These are phyloP conservation scores for Rosalia funebris DNA, from an alignment of 2,888 invertebrate genomes.

Conservation along the genomic window DNA sequence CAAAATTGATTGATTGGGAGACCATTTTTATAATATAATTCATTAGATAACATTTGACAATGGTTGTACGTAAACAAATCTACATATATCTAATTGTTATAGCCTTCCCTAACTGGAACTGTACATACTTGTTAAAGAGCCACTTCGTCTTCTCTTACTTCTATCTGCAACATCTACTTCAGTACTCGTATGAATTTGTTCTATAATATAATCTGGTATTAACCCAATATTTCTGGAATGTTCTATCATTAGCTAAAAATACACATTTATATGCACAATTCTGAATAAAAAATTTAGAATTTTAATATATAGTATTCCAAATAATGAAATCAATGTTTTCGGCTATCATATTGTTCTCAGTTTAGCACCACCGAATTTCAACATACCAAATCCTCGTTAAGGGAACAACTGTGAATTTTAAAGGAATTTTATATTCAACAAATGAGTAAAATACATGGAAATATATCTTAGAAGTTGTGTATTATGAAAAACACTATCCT, in stretches of 20 bases:
- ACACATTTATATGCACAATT: constrained; percentile 6
- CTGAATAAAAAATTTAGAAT: background rate
- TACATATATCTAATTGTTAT: too few species aligned
- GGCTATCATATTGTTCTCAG: background rate
- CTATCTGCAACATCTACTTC: constrained; percentile 67
- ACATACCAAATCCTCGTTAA: too few species aligned
- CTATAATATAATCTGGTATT: constrained; percentile 71
- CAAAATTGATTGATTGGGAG: too few species aligned
- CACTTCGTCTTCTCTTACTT: constrained; percentile 85
- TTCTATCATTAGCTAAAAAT: constrained; percentile 77
- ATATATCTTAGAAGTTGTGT: too few species aligned
- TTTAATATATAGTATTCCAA: background rate
- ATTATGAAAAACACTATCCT: too few species aligned
- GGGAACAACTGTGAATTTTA: too few species aligned
- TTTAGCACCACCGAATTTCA: background rate
- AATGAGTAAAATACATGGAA: too few species aligned
- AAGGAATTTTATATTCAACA: too few species aligned
- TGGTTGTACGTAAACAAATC: too few species aligned
- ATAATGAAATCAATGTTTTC: background rate
- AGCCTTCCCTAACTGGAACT: too few species aligned
- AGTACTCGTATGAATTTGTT: constrained; percentile 56
- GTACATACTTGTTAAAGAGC: constrained; percentile 81
- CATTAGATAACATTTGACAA: too few species aligned
- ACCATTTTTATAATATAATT: too few species aligned
- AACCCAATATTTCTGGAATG: constrained; percentile 80